Percentiles rank a stretch among this genome's conserved stretches.
Evolutionary conservation across 1,140 invertebrate genomes (phyloP).

Genomic region (Calephelis nemesis): DNA sequence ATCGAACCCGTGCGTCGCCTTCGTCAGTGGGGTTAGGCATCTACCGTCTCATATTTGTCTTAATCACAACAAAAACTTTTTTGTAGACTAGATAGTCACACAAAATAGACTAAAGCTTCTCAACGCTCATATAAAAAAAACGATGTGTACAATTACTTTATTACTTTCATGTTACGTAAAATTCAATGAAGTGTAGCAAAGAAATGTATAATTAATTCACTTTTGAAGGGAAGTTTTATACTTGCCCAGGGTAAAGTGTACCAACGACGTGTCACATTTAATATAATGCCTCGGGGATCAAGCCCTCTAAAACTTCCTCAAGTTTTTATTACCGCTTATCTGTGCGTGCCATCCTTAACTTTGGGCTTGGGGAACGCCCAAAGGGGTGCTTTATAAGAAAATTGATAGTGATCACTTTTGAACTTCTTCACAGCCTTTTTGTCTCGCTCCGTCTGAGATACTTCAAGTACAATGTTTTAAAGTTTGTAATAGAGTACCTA

Average conservation of each 20-base stretch:
- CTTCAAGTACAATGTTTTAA: background rate
- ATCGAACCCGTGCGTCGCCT: no score
- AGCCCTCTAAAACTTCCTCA: slow-evolving; percentile 18
- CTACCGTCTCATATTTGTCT: no score
- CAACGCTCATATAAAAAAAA: no score
- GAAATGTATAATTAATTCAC: slow-evolving; percentile 12
- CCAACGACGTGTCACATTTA: slow-evolving; percentile 11
- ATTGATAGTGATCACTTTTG: slow-evolving; percentile 23
- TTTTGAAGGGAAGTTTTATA: slow-evolving; percentile 9
- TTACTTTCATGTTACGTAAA: background rate
- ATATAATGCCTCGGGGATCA: slow-evolving; percentile 10
- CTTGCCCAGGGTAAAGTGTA: slow-evolving; percentile 5
- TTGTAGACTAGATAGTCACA: no score
- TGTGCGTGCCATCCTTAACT: slow-evolving; percentile 18
- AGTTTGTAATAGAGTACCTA: background rate
- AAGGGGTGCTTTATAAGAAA: slow-evolving; percentile 22
- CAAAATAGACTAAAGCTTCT: no score
- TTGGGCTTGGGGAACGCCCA: slow-evolving; percentile 17
- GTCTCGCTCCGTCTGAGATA: slow-evolving; percentile 1
- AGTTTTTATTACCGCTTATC: slow-evolving; percentile 25
- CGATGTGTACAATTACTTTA: background rate
- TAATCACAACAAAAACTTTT: no score
- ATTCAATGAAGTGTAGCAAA: slow-evolving; percentile 1
- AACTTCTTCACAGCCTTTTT: slow-evolving; percentile 12
- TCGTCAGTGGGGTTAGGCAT: no score